These are phyloP conservation scores for Phyllotreta cruciferae DNA, from an alignment of 2,888 invertebrate genomes.

Conservation along the genomic window DNA sequence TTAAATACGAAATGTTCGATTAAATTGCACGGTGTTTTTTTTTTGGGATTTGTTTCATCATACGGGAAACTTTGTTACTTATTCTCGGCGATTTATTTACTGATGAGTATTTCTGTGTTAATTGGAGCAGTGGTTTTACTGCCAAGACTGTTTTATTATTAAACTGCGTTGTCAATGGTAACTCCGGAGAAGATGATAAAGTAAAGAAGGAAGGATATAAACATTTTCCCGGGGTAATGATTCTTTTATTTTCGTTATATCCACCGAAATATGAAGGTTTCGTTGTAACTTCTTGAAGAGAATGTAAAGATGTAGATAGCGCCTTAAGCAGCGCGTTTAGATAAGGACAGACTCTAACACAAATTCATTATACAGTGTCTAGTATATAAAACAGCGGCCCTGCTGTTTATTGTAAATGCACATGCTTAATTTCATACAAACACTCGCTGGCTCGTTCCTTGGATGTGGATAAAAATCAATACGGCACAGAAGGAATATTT, in stretches of 20 bases:
- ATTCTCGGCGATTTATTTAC: no score
- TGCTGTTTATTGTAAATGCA: constrained; percentile 59
- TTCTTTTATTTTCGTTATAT: constrained; percentile 12
- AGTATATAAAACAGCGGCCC: constrained; percentile 59
- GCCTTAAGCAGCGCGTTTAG: constrained; percentile 42
- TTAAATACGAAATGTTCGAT: constrained; percentile 5
- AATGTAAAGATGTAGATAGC: constrained; percentile 41
- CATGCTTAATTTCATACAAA: constrained; percentile 59
- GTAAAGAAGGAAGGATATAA: constrained; percentile 7
- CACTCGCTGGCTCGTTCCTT: constrained; percentile 55
- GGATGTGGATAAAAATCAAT: constrained; percentile 61
- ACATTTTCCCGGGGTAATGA: constrained; percentile 7
- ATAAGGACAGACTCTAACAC: constrained; percentile 52
- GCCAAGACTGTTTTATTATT: neutral
- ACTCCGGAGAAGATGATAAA: constrained; percentile 1
- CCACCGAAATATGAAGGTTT: constrained; percentile 13
- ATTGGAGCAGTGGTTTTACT: neutral
- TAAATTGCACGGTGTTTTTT: no score
- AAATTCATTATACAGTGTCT: constrained; percentile 62
- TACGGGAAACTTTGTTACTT: no score
- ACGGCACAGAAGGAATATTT: constrained; percentile 61
- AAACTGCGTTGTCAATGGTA: constrained; percentile 3
- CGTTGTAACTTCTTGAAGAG: constrained; percentile 15
- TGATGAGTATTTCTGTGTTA: no score
- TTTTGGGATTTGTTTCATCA: no score